These are phyloP conservation scores for Xylota sylvarum DNA, from an alignment of 2,888 invertebrate species.

Conservation along the genomic window DNA sequence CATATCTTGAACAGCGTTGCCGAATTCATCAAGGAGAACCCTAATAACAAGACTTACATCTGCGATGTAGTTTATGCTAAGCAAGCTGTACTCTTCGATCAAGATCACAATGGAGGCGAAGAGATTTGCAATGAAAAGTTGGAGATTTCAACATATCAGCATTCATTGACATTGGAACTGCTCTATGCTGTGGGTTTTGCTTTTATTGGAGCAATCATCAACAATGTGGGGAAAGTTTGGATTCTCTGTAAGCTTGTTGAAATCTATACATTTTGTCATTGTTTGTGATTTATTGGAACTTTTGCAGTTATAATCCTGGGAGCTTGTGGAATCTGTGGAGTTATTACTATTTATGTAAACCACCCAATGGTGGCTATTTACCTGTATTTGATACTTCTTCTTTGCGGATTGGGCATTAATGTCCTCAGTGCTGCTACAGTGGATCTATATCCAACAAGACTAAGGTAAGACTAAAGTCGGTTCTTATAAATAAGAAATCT, in stretches of 20 bases:
- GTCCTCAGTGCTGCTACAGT: conserved; percentile 82
- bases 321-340: conserved; percentile 79
- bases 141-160: conserved; percentile 81
- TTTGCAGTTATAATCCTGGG: conserved; percentile 78
- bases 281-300: neutral
- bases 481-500: too few relatives aligned
- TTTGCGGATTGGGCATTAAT: conserved; percentile 81
- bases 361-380: conserved; percentile 80
- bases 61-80: conserved; percentile 81
- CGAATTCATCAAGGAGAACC: conserved; percentile 80
- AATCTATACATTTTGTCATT: neutral
- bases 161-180: conserved; percentile 80
- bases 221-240: conserved; percentile 79
- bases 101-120: conserved; percentile 9
- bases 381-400: conserved; percentile 79
- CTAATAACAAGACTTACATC: conserved; percentile 79
- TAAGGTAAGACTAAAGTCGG: conserved; percentile 82
- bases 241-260: conserved; percentile 80
- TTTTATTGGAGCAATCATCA: conserved; percentile 80
- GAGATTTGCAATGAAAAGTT: conserved; percentile 79
- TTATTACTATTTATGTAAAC: conserved; percentile 78
- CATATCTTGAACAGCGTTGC: conserved; percentile 82
- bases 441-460: conserved; percentile 82
- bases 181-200: conserved; percentile 81
- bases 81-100: conserved; percentile 64